Percentiles rank a stretch among this genome's conserved stretches.
These are phyloP conservation scores for Gracilinanus agilis DNA, from an alignment of 2,113 vertebrate species.

Conservation along the genomic window DNA sequence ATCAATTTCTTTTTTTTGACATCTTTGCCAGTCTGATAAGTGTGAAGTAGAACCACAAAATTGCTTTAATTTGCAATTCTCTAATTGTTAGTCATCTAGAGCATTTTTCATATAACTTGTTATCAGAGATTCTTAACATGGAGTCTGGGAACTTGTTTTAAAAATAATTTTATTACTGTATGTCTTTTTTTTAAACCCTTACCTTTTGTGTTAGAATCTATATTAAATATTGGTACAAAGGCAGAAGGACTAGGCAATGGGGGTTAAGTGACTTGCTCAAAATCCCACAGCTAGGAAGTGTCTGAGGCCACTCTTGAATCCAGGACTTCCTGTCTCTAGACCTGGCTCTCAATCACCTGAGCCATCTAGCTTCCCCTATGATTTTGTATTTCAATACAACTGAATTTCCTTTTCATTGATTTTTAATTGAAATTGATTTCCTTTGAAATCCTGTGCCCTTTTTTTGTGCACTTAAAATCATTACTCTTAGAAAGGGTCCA, in stretches of 20 bases:
- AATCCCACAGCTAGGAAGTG: no score
- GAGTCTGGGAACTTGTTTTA: background rate
- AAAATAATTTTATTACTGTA: background rate
- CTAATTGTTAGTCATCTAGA: background rate
- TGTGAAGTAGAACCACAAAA: background rate
- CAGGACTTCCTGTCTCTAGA: no score
- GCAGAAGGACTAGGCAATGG: no score
- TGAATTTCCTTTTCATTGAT: no score
- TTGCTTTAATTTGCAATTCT: background rate
- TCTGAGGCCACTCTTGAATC: no score
- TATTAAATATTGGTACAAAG: no score
- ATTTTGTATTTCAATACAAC: background rate
- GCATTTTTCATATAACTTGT: background rate
- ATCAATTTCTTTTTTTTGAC: background rate
- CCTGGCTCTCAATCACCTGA: no score
- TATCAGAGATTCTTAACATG: background rate
- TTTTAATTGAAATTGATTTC: background rate
- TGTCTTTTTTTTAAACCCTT: no score
- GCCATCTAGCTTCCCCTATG: no score
- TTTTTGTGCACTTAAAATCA: background rate
- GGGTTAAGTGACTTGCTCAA: no score
- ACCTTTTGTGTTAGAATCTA: no score
- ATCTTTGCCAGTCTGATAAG: background rate
- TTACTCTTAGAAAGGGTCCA: background rate
- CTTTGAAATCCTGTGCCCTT: background rate